A percentile compares a stretch with the other conserved stretches of the same genome.
Evolutionary conservation across 2,888 invertebrate species (phyloP).

Genomic region (Catonia carolina): DNA sequence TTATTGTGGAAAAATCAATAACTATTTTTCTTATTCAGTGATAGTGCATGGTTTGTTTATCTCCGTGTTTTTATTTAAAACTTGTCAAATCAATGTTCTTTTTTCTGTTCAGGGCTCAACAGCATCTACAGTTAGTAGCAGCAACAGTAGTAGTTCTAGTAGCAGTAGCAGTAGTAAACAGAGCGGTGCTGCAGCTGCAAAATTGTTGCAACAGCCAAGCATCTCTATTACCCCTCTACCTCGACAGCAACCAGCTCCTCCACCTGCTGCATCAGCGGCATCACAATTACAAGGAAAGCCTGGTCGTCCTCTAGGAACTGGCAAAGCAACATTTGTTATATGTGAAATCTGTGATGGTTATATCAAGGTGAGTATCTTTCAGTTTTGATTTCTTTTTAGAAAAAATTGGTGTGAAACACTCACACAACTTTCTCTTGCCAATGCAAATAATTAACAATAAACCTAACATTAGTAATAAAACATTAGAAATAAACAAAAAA

Average conservation of each 20-base stretch:
- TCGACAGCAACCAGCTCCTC: constrained; percentile 45
- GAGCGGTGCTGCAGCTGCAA: constrained; percentile 39
- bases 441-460: too few relatives aligned
- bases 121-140: neutral
- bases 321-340: constrained; percentile 80
- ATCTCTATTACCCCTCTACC: constrained; percentile 87
- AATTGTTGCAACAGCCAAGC: constrained; percentile 67
- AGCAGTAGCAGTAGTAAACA: constrained; percentile 13
- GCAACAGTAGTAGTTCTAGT: neutral
- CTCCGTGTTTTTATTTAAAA: too few relatives aligned
- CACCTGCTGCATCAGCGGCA: constrained; percentile 15
- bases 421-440: too few relatives aligned
- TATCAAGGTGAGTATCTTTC: constrained; percentile 56
- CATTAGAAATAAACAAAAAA: too few relatives aligned
- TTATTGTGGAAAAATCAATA: too few relatives aligned
- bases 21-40: too few relatives aligned
- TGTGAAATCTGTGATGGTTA: constrained; percentile 97
- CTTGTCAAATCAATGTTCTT: too few relatives aligned
- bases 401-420: too few relatives aligned
- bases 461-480: too few relatives aligned
- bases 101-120: neutral
- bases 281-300: constrained; percentile 33
- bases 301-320: constrained; percentile 42
- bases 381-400: too few relatives aligned
- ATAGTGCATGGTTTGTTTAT: too few relatives aligned